These are phyloP conservation scores for Masticophis lateralis DNA, from an alignment of 2,797 vertebrate genomes.

Conservation along the genomic window DNA sequence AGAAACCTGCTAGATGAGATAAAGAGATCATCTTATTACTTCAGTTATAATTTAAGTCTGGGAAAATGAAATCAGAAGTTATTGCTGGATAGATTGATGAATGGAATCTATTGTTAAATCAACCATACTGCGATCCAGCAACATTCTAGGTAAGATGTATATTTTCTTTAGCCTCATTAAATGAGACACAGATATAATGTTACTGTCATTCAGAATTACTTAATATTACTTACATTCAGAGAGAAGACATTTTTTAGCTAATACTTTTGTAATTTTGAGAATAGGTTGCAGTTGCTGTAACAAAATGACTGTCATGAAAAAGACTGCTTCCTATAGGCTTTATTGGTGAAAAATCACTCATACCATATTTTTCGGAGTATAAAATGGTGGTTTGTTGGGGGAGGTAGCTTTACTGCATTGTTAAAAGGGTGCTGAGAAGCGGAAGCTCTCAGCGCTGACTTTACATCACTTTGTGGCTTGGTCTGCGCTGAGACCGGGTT, in stretches of 20 bases:
- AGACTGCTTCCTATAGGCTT: background rate
- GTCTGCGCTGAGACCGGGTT: no score
- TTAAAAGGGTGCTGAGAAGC: no score
- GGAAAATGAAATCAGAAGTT: background rate
- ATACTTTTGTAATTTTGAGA: background rate
- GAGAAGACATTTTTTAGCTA: background rate
- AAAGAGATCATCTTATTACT: background rate
- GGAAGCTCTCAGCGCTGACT: no score
- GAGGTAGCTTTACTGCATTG: no score
- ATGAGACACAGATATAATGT: background rate
- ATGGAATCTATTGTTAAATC: background rate
- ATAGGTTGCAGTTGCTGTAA: background rate
- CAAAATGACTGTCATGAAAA: background rate
- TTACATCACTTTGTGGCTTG: no score
- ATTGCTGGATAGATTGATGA: background rate
- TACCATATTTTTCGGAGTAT: no score
- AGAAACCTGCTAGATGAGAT: background rate
- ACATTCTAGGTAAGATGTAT: background rate
- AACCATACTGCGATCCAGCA: background rate
- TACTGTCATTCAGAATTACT: background rate
- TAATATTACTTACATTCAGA: background rate
- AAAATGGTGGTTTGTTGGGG: no score
- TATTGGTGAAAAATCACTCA: background rate
- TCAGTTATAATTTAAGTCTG: background rate
- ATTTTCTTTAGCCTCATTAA: background rate